Percentiles rank a stretch among this genome's conserved stretches.
These are phyloP conservation scores for Aphelenchoides fujianensis DNA, from an alignment of 1,140 invertebrate species.

Conservation along the genomic window DNA sequence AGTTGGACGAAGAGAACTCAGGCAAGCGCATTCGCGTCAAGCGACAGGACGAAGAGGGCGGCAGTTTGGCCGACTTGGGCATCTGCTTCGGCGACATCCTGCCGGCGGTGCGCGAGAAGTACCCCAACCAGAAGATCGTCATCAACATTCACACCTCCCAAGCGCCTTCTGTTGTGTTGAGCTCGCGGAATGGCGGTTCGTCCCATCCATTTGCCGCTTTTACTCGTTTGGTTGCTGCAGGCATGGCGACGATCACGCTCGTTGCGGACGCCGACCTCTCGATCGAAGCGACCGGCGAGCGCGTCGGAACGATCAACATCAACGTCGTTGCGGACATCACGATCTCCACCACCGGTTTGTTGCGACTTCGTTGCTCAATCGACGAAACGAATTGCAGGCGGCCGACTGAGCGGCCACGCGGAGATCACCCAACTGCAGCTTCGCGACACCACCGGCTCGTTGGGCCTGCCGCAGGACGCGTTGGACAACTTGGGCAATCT, in stretches of 20 bases:
- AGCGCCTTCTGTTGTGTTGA: constrained; percentile 54
- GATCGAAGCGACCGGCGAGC: constrained; percentile 57
- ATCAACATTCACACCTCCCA: constrained; percentile 49
- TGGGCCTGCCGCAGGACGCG: constrained; percentile 60
- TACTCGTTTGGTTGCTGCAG: constrained; percentile 21
- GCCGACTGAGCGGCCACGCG: constrained; percentile 36
- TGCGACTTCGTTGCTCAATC: too few species aligned
- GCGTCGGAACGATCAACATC: constrained; percentile 50
- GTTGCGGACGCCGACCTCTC: constrained; percentile 56
- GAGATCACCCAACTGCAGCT: constrained; percentile 53
- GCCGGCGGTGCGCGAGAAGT: constrained; percentile 57
- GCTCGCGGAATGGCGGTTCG: constrained; percentile 47
- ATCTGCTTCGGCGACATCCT: constrained; percentile 61
- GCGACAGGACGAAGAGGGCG: constrained; percentile 31
- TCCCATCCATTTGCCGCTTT: not conserved
- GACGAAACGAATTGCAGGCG: constrained; percentile 29
- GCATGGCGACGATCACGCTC: constrained; percentile 50
- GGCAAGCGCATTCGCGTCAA: constrained; percentile 12
- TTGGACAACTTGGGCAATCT: constrained; percentile 58
- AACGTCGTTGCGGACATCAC: constrained; percentile 43
- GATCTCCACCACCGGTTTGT: constrained; percentile 38
- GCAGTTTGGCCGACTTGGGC: constrained; percentile 50
- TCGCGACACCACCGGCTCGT: constrained; percentile 40
- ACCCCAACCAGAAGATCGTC: constrained; percentile 55
- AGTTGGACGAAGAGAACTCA: not conserved